phyloP scores from a whole-genome alignment of 2,888 invertebrate genomes.

The Drosophila peninsularis region DNA sequence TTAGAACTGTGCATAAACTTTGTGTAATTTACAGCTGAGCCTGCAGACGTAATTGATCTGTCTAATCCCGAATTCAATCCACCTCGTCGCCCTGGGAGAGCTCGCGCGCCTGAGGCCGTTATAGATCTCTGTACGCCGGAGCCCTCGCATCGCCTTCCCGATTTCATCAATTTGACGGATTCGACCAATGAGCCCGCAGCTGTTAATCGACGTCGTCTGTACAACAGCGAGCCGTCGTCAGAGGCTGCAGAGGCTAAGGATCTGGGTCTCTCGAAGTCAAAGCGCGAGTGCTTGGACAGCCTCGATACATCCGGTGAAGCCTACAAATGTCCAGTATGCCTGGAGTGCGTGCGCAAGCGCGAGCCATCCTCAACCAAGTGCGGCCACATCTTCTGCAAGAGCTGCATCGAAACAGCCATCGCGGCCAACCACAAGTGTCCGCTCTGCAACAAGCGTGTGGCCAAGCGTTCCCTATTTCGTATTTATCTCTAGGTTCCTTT shows the following conservation, averaged over 20 bases:
- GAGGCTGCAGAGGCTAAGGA: background rate
- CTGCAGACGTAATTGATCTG: slow-evolving; percentile 29
- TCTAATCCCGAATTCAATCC: background rate
- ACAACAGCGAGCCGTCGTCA: background rate
- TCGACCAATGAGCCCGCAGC: background rate
- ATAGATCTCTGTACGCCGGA: slow-evolving; percentile 52
- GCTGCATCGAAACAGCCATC: slow-evolving; percentile 60
- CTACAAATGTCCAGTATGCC: slow-evolving; percentile 76
- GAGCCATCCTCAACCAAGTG: slow-evolving; percentile 73
- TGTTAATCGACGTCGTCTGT: background rate
- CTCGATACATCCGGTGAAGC: background rate
- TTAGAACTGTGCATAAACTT: background rate
- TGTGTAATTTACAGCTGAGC: slow-evolving; percentile 3
- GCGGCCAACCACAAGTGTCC: slow-evolving; percentile 68
- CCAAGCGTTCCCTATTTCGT: slow-evolving; percentile 50
- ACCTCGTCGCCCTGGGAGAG: background rate
- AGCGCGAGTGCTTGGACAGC: background rate
- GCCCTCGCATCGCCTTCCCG: background rate
- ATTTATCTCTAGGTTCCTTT: slow-evolving; percentile 59
- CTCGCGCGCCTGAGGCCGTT: slow-evolving; percentile 24
- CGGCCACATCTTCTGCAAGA: slow-evolving; percentile 75
- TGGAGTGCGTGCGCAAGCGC: slow-evolving; percentile 59
- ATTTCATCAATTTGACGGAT: slow-evolving; percentile 5
- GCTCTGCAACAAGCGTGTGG: slow-evolving; percentile 70
- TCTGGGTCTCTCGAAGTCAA: background rate